Evolutionary conservation across 1,140 invertebrate genomes (phyloP), one percentile per base, ranked within the genome.

Genomic region (Ladona fulva): DNA sequence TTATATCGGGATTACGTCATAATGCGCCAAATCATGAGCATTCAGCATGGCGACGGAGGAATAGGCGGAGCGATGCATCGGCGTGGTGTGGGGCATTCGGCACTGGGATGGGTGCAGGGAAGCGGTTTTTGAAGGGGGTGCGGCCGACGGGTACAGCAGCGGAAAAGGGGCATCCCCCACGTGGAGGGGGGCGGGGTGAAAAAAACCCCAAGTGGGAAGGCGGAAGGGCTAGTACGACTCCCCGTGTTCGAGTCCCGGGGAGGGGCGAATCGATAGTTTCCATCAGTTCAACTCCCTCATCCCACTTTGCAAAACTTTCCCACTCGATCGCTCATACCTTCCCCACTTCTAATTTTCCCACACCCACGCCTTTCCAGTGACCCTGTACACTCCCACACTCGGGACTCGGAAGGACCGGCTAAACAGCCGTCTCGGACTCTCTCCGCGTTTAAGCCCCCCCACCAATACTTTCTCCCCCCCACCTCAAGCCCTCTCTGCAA

Each of bases 1-100:
- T 66, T 66, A 66, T 66, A 66, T 66, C 52, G 52, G 52, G 52
- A 19, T 66, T 66, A 66, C 52, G 52, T 66, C 52, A 66, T 66
- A 66, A 66, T 66, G 52, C 52, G 12, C 52, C 52, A 66, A 66
- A 66, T 66, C 52, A 66, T 66, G 52, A 66, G 52, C 52, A 66
- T 1, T 66, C 52, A 66, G n/a, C 52, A 66, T 66, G 52, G 52
- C 52, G 52, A 22, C 16, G 52, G 52, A 22, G 52, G 44, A 19
- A 19, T 10, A 19, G 44, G 52, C 16, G 52, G 52, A 12, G 52
- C 16, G n/a, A 66, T 66, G n/a, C 52, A 66, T 3, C 16, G 52
- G 52, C 16, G 52, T 1, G 52, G 52, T 19, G 44, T 19, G 44
- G 19, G 19, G 44, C n/a, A n/a, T n/a, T n/a, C n/a, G n/a, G n/a